phyloP scores from a whole-genome alignment of 1,140 invertebrate genomes.

The Atta cephalotes region DNA sequence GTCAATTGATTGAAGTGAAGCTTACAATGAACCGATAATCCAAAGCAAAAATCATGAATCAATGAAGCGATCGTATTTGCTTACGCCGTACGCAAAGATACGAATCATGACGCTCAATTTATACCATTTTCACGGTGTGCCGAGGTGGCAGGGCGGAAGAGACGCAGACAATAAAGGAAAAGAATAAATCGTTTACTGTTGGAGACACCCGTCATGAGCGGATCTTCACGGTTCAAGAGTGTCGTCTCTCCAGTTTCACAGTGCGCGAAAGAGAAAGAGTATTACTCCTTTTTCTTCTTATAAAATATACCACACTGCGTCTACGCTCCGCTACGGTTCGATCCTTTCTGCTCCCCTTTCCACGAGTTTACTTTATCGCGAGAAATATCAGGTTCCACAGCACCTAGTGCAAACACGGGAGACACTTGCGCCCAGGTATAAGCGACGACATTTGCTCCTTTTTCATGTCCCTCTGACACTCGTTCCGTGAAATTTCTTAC shows the following conservation, averaged over 20 bases:
- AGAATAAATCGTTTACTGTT: conserved; percentile 73
- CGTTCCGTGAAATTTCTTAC: conserved; percentile 63
- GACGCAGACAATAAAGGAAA: conserved; percentile 44
- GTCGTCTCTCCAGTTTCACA: conserved; percentile 42
- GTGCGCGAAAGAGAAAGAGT: neutral
- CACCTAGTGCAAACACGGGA: conserved; percentile 57
- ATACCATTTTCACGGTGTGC: conserved; percentile 39
- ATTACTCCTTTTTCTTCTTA: conserved; percentile 65
- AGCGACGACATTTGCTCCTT: conserved; percentile 62
- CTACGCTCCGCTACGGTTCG: conserved; percentile 44
- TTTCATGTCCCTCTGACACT: conserved; percentile 62
- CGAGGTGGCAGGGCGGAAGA: conserved; percentile 6
- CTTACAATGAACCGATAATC: neutral
- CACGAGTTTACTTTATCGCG: conserved; percentile 53
- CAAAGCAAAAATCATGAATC: neutral
- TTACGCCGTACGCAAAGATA: conserved; percentile 3
- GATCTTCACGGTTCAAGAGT: conserved; percentile 69
- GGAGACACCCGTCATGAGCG: conserved; percentile 69
- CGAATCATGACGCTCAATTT: conserved; percentile 59
- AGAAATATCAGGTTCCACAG: conserved; percentile 64
- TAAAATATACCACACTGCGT: conserved; percentile 71
- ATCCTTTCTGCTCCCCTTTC: conserved; percentile 7
- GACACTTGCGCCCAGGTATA: conserved; percentile 59
- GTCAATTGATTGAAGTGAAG: neutral
- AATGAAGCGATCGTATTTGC: neutral